Conservation (phyloP, 2,113 vertebrate genomes). For the Perca schrenkii region DNA sequence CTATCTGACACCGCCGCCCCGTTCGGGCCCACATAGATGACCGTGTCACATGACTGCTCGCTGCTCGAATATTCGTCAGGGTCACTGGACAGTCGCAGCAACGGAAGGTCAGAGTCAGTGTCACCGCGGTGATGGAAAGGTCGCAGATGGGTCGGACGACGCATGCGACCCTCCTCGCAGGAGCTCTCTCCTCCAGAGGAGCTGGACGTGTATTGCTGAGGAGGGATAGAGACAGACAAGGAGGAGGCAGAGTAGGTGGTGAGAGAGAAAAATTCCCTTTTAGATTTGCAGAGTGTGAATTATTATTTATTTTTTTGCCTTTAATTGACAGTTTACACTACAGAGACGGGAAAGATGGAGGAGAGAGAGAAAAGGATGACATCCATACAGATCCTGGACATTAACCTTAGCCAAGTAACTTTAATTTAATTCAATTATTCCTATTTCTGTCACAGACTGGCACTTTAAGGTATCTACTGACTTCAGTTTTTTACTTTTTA, state of each 20-base stretch:
- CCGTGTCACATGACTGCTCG: constrained; percentile 98
- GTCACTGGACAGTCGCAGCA: constrained; percentile 92
- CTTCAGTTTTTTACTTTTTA: constrained; percentile 11
- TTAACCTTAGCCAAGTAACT: constrained; percentile 12
- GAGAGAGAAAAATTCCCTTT: constrained; percentile 40
- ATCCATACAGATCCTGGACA: constrained; percentile 3
- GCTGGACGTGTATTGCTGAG: constrained; percentile 94
- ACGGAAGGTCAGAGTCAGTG: constrained; percentile 89
- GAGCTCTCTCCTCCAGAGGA: constrained; percentile 99
- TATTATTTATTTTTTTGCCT: constrained; percentile 21
- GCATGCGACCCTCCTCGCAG: constrained; percentile 97
- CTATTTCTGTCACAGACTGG: background rate
- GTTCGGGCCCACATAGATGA: constrained; percentile 97
- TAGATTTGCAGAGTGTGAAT: constrained; percentile 15
- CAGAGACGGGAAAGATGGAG: constrained; percentile 6
- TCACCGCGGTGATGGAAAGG: constrained; percentile 91
- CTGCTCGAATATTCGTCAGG: constrained; percentile 98
- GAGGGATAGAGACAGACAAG: constrained; percentile 8
- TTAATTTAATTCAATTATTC: background rate
- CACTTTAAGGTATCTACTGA: background rate
- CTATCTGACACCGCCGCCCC: constrained; percentile 95
- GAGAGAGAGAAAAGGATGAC: background rate
- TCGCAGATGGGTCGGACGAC: constrained; percentile 94
- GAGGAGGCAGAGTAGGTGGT: background rate
- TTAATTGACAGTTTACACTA: constrained; percentile 35